These are phyloP conservation scores for Bellardia bayeri DNA, from an alignment of 2,888 invertebrate species.

Conservation along the genomic window DNA sequence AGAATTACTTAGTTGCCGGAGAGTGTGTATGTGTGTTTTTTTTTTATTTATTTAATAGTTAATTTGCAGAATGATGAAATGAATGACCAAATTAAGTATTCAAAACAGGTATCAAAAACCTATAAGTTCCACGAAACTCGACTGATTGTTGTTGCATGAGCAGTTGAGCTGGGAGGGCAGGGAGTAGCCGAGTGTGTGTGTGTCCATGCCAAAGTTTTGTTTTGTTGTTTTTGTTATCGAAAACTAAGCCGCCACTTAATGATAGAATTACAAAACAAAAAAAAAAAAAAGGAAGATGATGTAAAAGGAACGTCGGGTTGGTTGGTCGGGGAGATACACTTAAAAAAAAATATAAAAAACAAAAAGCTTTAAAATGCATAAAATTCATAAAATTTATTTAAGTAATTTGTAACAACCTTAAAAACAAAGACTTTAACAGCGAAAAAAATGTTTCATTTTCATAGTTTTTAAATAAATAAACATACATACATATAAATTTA, in stretches of 20 bases:
- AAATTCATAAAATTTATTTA: constrained; percentile 71
- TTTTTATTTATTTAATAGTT: constrained; percentile 56
- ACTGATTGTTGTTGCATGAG: constrained; percentile 47
- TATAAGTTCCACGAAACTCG: constrained; percentile 72
- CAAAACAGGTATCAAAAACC: constrained; percentile 73
- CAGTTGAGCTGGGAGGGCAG: constrained; percentile 18
- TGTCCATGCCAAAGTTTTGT: constrained; percentile 25
- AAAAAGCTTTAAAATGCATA: constrained; percentile 65
- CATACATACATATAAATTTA: constrained; percentile 22
- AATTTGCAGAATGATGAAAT: constrained; percentile 59
- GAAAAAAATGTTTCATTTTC: neutral
- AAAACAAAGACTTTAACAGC: constrained; percentile 59
- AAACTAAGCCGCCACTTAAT: constrained; percentile 72
- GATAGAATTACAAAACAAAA: constrained; percentile 64
- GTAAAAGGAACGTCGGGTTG: constrained; percentile 43
- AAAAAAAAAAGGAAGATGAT: constrained; percentile 41
- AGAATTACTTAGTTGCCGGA: constrained; percentile 38
- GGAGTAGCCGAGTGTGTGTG: constrained; percentile 29
- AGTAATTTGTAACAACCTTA: constrained; percentile 68
- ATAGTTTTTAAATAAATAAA: neutral
- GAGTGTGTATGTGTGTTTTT: constrained; percentile 22
- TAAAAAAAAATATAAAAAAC: constrained; percentile 14
- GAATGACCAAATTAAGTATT: constrained; percentile 71
- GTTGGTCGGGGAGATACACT: neutral
- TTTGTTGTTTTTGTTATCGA: constrained; percentile 57